phyloP scores from a whole-genome alignment of 2,888 invertebrate species.

The Conus canariensis region DNA sequence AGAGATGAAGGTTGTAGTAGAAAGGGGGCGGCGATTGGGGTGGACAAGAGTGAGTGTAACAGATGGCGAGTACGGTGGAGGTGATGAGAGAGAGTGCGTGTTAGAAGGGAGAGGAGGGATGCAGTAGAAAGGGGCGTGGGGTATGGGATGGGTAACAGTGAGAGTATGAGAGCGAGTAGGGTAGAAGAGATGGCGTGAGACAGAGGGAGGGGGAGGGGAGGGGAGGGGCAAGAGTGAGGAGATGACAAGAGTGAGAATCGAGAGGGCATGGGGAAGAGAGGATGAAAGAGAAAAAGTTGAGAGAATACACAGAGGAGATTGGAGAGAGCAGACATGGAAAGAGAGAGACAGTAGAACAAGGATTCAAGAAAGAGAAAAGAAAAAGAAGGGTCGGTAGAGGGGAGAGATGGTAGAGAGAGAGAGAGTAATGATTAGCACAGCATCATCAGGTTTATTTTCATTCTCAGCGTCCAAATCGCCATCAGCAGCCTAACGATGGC shows the following conservation, averaged over 20 bases:
- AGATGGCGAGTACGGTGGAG: conserved; percentile 71
- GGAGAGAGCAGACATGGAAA: not conserved
- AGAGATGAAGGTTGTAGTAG: not conserved
- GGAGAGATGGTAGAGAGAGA: no score
- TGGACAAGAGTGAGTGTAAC: not conserved
- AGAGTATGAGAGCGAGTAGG: not conserved
- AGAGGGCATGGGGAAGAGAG: not conserved
- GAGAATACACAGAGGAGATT: not conserved
- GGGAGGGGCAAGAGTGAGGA: not conserved
- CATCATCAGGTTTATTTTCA: no score
- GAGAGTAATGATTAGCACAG: no score
- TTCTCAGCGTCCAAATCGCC: no score
- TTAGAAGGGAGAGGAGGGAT: no score
- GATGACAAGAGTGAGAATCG: no score
- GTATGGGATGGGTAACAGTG: no score
- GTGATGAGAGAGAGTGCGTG: conserved; percentile 53
- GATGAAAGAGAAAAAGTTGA: no score
- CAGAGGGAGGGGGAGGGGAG: not conserved
- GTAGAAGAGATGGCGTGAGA: not conserved
- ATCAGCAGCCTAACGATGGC: no score
- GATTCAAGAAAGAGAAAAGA: no score
- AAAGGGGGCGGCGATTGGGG: not conserved
- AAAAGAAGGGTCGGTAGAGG: no score
- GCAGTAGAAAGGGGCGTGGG: no score
- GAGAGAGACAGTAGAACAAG: not conserved